A percentile compares a stretch with the other conserved stretches of the same genome.
Evolutionary conservation across 2,113 vertebrate genomes (phyloP).

Genomic region (Gnathonemus longibarbis): DNA sequence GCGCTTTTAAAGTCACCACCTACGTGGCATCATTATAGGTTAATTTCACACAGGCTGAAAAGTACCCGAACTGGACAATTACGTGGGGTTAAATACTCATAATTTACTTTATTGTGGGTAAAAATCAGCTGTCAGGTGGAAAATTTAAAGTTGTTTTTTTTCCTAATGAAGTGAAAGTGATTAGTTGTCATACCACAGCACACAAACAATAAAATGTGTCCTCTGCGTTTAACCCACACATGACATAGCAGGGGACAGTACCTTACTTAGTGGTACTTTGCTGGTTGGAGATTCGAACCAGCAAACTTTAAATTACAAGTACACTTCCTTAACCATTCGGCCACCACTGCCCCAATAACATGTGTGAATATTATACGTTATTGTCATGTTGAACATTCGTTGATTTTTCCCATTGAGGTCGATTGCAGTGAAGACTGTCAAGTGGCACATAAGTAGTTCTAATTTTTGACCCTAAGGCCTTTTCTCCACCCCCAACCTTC

Average conservation of each 20-base stretch:
- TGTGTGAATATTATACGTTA: not conserved
- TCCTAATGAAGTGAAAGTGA: not conserved
- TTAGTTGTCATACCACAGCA: no score
- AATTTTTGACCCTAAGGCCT: not conserved
- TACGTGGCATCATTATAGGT: not conserved
- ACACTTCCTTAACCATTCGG: no score
- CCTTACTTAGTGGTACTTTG: no score
- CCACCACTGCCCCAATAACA: no score
- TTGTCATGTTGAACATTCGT: not conserved
- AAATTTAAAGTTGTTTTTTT: not conserved
- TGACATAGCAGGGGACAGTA: no score
- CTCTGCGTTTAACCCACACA: no score
- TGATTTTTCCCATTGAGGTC: not conserved
- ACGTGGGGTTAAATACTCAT: not conserved
- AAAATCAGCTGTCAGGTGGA: not conserved
- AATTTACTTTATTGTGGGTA: not conserved
- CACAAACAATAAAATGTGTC: no score
- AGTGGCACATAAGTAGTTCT: not conserved
- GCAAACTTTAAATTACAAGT: no score
- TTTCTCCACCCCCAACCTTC: slow-evolving; percentile 12
- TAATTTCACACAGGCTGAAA: not conserved
- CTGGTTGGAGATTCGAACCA: no score
- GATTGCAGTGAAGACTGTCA: not conserved
- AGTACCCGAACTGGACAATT: not conserved
- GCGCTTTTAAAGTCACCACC: not conserved